Conservation (phyloP, 2,113 vertebrate species). For the Phoxinus phoxinus region DNA sequence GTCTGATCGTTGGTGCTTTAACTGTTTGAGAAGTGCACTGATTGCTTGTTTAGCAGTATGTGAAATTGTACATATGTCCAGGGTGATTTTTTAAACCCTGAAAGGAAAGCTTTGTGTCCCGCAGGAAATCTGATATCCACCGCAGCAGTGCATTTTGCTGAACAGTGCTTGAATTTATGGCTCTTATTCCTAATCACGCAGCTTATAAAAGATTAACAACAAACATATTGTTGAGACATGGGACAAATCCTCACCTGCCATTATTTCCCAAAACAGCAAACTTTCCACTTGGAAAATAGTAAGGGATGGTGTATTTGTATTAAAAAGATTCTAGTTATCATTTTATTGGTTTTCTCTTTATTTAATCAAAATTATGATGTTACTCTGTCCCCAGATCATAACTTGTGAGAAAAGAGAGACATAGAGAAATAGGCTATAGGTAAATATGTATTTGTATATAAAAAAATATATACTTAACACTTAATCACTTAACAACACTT, state of each 20-base stretch:
- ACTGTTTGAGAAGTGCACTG: conserved; percentile 28
- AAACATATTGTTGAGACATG: neutral
- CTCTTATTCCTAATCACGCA: conserved; percentile 8
- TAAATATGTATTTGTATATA: neutral
- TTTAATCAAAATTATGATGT: neutral
- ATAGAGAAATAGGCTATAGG: too few relatives aligned
- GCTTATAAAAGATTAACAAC: conserved; percentile 8
- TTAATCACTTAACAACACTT: too few relatives aligned
- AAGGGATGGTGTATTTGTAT: neutral
- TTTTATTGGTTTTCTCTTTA: neutral
- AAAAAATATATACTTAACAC: too few relatives aligned
- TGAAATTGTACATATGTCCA: conserved; percentile 27
- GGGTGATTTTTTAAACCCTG: conserved; percentile 7
- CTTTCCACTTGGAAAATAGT: neutral
- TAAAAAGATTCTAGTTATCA: neutral
- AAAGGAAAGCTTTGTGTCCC: conserved; percentile 43
- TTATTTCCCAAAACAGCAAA: neutral
- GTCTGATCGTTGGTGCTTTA: neutral
- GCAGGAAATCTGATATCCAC: conserved; percentile 17
- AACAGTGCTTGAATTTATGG: neutral
- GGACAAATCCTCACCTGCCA: neutral
- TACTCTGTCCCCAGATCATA: neutral
- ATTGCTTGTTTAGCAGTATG: conserved; percentile 23
- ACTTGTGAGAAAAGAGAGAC: too few relatives aligned
- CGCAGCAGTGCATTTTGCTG: neutral